These are phyloP conservation scores for Dendrocincla fuliginosa DNA, from an alignment of 2,797 vertebrate species.

Conservation along the genomic window DNA sequence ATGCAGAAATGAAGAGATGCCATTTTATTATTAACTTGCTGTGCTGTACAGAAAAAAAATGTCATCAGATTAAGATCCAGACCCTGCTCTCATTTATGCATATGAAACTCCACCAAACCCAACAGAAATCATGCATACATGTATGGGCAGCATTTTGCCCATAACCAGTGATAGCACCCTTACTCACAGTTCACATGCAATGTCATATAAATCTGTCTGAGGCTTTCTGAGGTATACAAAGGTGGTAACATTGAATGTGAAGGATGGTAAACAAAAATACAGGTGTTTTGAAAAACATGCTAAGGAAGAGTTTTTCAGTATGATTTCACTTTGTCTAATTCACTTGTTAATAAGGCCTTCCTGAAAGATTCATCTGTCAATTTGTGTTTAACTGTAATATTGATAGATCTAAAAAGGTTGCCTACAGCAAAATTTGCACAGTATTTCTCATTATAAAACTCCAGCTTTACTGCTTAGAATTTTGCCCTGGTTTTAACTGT, in stretches of 20 bases:
- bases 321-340: slow-evolving; percentile 27
- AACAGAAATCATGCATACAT: not conserved
- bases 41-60: slow-evolving; percentile 46
- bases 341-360: not conserved
- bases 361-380: slow-evolving; percentile 1
- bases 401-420: slow-evolving; percentile 20
- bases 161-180: slow-evolving; percentile 60
- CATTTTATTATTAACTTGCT: slow-evolving; percentile 75
- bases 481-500: not conserved
- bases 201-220: slow-evolving; percentile 58
- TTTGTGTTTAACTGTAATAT: slow-evolving; percentile 21
- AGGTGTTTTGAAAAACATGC: slow-evolving; percentile 12
- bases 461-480: not conserved
- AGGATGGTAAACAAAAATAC: slow-evolving; percentile 28
- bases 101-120: not conserved
- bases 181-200: slow-evolving; percentile 66
- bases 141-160: not conserved
- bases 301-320: slow-evolving; percentile 35
- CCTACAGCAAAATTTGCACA: slow-evolving; percentile 23
- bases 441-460: not conserved
- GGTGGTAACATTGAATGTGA: slow-evolving; percentile 55
- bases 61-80: slow-evolving; percentile 54
- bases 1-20: slow-evolving; percentile 58
- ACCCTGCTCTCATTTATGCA: not conserved
- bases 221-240: slow-evolving; percentile 36